phyloP scores from a whole-genome alignment of 2,113 vertebrate species.

The Entosphenus tridentatus region DNA sequence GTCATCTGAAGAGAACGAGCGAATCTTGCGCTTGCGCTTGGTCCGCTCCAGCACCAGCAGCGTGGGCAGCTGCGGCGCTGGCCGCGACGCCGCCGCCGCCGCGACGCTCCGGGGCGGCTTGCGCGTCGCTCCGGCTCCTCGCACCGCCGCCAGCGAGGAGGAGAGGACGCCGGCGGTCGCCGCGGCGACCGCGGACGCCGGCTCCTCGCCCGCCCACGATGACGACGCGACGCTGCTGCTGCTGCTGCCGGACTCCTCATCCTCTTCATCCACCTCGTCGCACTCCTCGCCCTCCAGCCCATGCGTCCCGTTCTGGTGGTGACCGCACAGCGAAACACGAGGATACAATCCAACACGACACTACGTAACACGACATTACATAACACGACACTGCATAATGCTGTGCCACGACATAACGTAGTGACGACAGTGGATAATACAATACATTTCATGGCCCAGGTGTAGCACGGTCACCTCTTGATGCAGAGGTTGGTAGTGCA shows the following conservation, averaged over 20 bases:
- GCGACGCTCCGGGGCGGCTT: slow-evolving; percentile 53
- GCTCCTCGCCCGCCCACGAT: slow-evolving; percentile 57
- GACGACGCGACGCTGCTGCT: slow-evolving; percentile 57
- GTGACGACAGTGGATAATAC: no score
- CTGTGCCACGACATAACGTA: no score
- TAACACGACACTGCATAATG: no score
- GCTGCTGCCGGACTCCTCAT: slow-evolving; percentile 60
- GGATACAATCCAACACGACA: no score
- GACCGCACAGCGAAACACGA: no score
- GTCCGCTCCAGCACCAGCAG: not conserved
- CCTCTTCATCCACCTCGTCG: slow-evolving; percentile 62
- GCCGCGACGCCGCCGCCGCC: slow-evolving; percentile 76
- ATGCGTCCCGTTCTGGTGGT: no score
- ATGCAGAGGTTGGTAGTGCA: no score
- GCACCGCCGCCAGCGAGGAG: slow-evolving; percentile 41
- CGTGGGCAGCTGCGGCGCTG: slow-evolving; percentile 18
- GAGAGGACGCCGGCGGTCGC: slow-evolving; percentile 33
- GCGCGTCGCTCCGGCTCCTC: slow-evolving; percentile 79
- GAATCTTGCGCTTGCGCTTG: slow-evolving; percentile 5
- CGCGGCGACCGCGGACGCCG: no score
- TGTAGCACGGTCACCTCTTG: no score
- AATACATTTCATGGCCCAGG: no score
- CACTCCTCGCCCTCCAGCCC: slow-evolving; percentile 28
- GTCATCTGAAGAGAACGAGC: not conserved
- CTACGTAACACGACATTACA: no score